Evolutionary conservation across 2,113 vertebrate genomes (phyloP), one percentile per base, ranked within the genome.

Genomic region (Anolis sagrei): DNA sequence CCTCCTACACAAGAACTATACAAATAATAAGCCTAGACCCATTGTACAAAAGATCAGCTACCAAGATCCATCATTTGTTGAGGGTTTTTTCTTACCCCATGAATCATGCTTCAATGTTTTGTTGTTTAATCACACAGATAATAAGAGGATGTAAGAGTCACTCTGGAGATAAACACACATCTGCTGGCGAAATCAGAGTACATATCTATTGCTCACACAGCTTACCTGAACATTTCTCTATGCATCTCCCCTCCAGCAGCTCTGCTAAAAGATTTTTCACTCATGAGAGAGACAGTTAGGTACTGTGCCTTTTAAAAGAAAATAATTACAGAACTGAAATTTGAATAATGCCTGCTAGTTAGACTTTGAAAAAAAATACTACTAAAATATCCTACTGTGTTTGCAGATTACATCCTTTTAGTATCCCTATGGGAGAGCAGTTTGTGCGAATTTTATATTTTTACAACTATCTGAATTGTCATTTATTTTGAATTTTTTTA

Each of bases 111-210:
- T 36, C 88, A 90, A 91, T 88, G 90, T 88, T 90, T 87, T 91
- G 9, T 61, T 83, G 44, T 39, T 93, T 94, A 93, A 91, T 92
- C 91, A 91, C 79, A 83, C 51, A 74, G 68, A 87, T 92, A 92
- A 90, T 84, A 51, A 93, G 75, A 92, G 80, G 86, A 84, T 23
- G 27, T 18, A 21, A 68, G 64, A 84, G 84, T 92, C 83, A 89
- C 16, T 75, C 36, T 68, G 18, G 91, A 86, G 82, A 2, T 27
- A 93, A 87, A 89, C n/a, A 18, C 27, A 81, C 44, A 79, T 86
- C 82, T 91, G 85, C 19, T 0, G 88, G 79, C 93, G 19, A 88
- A 92, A 91, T 83, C 23, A 88, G 14, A 92, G 91, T 92, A 81
- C 6, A 69, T 19, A 84, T 82, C 23, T 81, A 79, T 90, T 91